phyloP scores from a whole-genome alignment of 2,113 vertebrate genomes.

The Meriones unguiculatus region DNA sequence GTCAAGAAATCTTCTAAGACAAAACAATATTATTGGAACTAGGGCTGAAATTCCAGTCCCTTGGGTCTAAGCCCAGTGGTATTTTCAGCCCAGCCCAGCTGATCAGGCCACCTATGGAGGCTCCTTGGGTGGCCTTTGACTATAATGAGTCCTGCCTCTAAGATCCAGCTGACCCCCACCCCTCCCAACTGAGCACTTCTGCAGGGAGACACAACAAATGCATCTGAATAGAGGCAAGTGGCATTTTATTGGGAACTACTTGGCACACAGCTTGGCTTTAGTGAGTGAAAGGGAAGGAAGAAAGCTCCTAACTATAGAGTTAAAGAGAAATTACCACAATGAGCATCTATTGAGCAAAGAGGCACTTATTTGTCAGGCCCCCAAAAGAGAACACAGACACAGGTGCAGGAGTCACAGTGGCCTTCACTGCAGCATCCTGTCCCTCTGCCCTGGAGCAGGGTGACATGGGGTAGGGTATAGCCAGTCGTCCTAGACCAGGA shows the following conservation, averaged over 20 bases:
- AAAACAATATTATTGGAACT: not conserved
- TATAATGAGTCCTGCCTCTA: slow-evolving; percentile 37
- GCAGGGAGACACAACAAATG: not conserved
- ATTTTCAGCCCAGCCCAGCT: not conserved
- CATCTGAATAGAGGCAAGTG: not conserved
- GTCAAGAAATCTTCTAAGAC: not conserved
- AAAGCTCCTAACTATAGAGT: not conserved
- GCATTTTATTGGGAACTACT: slow-evolving; percentile 20
- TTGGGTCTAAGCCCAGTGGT: not conserved
- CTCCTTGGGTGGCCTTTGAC: not conserved
- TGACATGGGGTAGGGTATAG: not conserved
- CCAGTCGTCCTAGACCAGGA: not conserved
- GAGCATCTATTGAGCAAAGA: not conserved
- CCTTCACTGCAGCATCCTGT: not conserved
- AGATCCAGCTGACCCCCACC: slow-evolving; percentile 60
- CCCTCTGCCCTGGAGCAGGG: not conserved
- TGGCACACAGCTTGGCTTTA: slow-evolving; percentile 49
- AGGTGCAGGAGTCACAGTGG: not conserved
- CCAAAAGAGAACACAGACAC: not conserved
- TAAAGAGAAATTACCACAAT: no score
- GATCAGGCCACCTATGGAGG: not conserved
- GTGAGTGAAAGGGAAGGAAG: slow-evolving; percentile 59
- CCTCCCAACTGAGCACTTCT: slow-evolving; percentile 50
- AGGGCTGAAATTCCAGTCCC: not conserved
- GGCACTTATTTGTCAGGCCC: not conserved